phyloP scores from a whole-genome alignment of 2,113 vertebrate species.

The Tretioscincus oriximinensis region DNA sequence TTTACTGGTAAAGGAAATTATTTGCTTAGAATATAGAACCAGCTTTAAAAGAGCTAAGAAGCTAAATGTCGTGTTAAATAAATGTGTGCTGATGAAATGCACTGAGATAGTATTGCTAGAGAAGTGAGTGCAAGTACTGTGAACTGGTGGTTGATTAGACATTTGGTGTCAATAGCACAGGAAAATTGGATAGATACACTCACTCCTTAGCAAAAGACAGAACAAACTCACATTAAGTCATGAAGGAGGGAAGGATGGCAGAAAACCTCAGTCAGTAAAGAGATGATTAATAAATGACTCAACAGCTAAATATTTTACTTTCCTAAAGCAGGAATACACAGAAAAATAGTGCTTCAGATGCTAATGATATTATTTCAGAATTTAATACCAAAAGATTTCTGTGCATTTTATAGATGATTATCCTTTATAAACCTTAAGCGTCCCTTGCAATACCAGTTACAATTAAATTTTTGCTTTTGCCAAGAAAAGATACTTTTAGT shows the following conservation, averaged over 20 bases:
- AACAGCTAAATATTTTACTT: constrained; percentile 27
- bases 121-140: constrained; percentile 17
- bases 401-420: background rate
- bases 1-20: background rate
- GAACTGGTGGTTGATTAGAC: constrained; percentile 27
- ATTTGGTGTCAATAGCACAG: constrained; percentile 1
- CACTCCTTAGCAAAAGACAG: background rate
- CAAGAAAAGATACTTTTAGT: background rate
- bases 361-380: background rate
- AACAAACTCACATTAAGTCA: constrained; percentile 13
- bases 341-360: background rate
- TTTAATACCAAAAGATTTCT: background rate
- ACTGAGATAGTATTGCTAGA: background rate
- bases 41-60: background rate
- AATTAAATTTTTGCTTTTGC: background rate
- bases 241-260: background rate
- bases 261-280: constrained; percentile 20
- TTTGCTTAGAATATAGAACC: background rate
- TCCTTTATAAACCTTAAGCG: background rate
- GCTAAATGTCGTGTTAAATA: background rate
- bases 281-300: constrained; percentile 35
- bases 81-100: background rate
- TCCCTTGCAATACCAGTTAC: too few relatives aligned
- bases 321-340: constrained; percentile 11
- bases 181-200: background rate